A percentile compares a stretch with the other conserved stretches of the same genome.
These are phyloP conservation scores for Orestias chungarensis DNA, from an alignment of 2,797 vertebrate genomes.

Conservation along the genomic window DNA sequence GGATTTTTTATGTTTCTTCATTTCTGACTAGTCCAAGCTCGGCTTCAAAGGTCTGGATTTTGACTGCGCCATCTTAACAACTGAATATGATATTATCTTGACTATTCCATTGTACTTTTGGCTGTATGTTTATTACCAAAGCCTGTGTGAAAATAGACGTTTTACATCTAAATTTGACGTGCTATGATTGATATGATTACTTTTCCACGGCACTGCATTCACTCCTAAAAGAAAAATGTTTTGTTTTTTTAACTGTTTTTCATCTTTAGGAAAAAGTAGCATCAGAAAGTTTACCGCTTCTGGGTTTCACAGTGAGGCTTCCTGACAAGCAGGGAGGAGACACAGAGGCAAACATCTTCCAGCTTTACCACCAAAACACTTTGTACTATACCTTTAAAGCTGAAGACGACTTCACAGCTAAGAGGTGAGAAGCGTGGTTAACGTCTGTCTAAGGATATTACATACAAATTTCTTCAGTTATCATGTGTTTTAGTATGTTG, in stretches of 20 bases:
- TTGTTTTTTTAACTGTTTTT: neutral
- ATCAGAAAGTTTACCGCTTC: constrained; percentile 91
- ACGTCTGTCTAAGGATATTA: neutral
- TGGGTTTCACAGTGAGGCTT: constrained; percentile 91
- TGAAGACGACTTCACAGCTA: constrained; percentile 87
- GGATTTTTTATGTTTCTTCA: neutral
- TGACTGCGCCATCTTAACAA: neutral
- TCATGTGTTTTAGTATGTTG: neutral
- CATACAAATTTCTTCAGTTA: neutral
- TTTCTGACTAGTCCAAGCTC: neutral
- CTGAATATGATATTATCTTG: neutral
- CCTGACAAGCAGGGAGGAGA: constrained; percentile 82
- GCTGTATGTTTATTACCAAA: neutral
- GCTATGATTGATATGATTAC: neutral
- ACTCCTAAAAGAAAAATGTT: constrained; percentile 8
- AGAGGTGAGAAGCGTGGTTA: constrained; percentile 82
- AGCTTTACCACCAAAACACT: constrained; percentile 97
- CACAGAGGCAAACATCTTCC: constrained; percentile 85
- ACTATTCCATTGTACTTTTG: neutral
- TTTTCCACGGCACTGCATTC: constrained; percentile 2
- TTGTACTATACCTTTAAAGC: constrained; percentile 95
- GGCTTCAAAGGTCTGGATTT: neutral
- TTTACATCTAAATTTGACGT: no score
- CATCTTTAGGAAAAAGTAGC: constrained; percentile 89
- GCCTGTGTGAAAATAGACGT: neutral